Base-by-base conservation (phyloP, 2,888 invertebrate genomes). In the Scrobipalpa costella region DNA sequence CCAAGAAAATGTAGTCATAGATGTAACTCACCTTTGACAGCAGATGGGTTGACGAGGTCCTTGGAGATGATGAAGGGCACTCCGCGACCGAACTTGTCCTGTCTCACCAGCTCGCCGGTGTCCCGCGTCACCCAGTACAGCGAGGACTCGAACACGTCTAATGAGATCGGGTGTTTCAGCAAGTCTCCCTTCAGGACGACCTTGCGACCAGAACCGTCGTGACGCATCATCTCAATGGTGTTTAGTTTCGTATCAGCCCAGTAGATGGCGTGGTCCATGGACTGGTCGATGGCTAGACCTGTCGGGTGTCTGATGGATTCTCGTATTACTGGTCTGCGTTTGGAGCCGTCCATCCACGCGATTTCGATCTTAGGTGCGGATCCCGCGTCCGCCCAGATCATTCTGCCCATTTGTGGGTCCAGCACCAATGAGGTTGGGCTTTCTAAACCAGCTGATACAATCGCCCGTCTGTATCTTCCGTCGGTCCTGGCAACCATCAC, bases 11-110 rank as follows among this genome's bases (percentile, higher is more conserved):
- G 27, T 1, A 52, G 1, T 34, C 38, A 1, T 9, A n/a, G 19
- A n/a, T 21, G 8, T 50, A 49, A 67, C 77, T 75, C 11, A 94
- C 94, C 94, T 92, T 96, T 97, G 1, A 99, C 94, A 65, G 96
- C 96, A 17, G 97, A 95, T 0, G 98, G 97, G 82, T 96, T 96
- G 70, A 95, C 94, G 65, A 99, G 93, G 78, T 98, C 96, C 73
- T 94, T 95, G 67, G 97, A 95, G 21, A 99, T 92, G 0, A 94
- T 92, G 57, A 96, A 95, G 49, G 97, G 96, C 67, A 98, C 97
- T 11, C 98, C 98, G 60, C 98, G 92, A 0, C 99, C 99, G 87
- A 99, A 99, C 91, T 99, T 99, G 84, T 99, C 98, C 83, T 98
- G 98, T 27, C 94, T 93, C 59, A 97, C 92, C 7, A 99, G 90